These are phyloP conservation scores for Muscicapa comitata DNA, from an alignment of 2,797 vertebrate genomes.

Conservation along the genomic window DNA sequence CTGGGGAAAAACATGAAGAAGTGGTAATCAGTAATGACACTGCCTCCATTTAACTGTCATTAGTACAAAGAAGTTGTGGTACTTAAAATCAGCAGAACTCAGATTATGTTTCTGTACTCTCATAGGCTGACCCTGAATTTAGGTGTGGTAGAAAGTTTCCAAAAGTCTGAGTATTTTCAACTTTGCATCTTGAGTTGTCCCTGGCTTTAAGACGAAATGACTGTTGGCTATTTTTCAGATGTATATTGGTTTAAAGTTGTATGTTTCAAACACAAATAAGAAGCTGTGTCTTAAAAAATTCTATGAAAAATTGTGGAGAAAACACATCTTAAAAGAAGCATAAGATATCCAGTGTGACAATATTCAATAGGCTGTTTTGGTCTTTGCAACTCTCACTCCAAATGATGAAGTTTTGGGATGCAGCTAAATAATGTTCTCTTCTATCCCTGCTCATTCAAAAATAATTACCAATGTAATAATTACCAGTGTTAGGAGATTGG, in stretches of 20 bases:
- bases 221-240: not conserved
- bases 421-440: not conserved
- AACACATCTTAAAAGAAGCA: not conserved
- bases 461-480: not conserved
- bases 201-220: not conserved
- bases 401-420: not conserved
- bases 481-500: not conserved
- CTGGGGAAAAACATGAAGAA: not conserved
- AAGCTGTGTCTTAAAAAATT: not conserved
- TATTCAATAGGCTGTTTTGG: not conserved
- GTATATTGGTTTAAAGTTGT: not conserved
- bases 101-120: not conserved
- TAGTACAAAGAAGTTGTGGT: not conserved
- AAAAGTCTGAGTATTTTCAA: not conserved
- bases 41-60: not conserved
- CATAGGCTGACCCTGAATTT: not conserved
- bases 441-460: not conserved
- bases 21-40: not conserved
- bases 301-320: not conserved
- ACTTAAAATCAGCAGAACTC: not conserved
- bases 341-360: not conserved
- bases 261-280: not conserved
- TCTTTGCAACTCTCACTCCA: not conserved
- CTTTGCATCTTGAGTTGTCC: not conserved
- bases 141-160: not conserved